These are phyloP conservation scores for Pampusana beccarii DNA, from an alignment of 2,113 vertebrate species.

Conservation along the genomic window DNA sequence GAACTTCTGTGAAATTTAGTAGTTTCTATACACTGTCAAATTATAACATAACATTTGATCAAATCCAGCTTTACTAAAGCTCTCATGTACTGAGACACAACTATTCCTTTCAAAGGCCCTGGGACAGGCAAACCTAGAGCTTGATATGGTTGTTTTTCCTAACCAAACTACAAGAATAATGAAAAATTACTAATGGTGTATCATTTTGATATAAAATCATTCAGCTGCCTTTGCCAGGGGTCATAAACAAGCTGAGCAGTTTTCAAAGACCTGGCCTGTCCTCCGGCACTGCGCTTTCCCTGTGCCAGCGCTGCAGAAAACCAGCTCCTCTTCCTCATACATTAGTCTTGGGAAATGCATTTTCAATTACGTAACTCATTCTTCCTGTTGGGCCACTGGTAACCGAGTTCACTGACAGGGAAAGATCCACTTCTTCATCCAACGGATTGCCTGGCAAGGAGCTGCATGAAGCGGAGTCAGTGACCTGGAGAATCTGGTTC, in stretches of 20 bases:
- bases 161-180: not conserved
- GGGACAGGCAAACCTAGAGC: not conserved
- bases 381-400: not conserved
- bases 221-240: slow-evolving; percentile 36
- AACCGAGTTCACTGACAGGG: not conserved
- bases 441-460: not conserved
- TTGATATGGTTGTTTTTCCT: not conserved
- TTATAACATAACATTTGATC: not conserved
- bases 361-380: not conserved
- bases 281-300: slow-evolving; percentile 51
- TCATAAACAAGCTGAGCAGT: slow-evolving; percentile 50
- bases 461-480: not conserved
- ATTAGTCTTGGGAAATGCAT: slow-evolving; percentile 20
- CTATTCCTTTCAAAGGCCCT: not conserved
- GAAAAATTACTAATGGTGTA: slow-evolving; percentile 24
- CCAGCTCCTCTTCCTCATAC: slow-evolving; percentile 32
- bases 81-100: not conserved
- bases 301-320: slow-evolving; percentile 27
- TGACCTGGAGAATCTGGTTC: not conserved
- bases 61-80: slow-evolving; percentile 39
- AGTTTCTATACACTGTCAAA: slow-evolving; percentile 22
- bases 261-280: slow-evolving; percentile 51
- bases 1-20: slow-evolving; percentile 3
- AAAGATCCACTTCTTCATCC: not conserved
- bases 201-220: slow-evolving; percentile 16